Conservation (phyloP, 2,888 invertebrate genomes). For the Lasioglossum leucozonium region DNA sequence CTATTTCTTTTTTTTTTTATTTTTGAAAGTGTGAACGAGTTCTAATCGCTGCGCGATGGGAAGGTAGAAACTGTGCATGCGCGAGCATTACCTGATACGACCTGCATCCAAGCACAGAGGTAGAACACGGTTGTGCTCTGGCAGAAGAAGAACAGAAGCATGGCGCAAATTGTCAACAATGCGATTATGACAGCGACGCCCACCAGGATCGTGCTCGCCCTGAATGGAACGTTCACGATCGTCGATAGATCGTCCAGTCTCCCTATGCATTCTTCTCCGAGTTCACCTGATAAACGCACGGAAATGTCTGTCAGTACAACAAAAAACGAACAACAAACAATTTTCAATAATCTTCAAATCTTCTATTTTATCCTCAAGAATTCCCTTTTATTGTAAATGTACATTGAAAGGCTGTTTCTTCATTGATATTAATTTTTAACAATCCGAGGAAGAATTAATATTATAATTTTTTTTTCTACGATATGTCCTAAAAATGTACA, state of each 20-base stretch:
- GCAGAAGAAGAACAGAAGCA: slow-evolving; percentile 97
- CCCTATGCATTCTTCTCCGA: slow-evolving; percentile 93
- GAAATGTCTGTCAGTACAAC: background rate
- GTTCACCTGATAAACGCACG: slow-evolving; percentile 86
- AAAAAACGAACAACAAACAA: too few relatives aligned
- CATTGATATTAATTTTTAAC: too few relatives aligned
- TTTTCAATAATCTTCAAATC: background rate
- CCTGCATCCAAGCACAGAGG: slow-evolving; percentile 97
- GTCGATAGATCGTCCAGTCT: slow-evolving; percentile 92
- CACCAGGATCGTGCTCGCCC: slow-evolving; percentile 94
- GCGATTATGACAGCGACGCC: slow-evolving; percentile 94
- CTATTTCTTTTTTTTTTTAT: background rate
- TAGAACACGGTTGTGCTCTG: slow-evolving; percentile 96
- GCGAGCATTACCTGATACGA: slow-evolving; percentile 92
- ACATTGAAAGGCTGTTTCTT: too few relatives aligned
- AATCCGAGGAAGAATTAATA: too few relatives aligned
- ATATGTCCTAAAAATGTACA: too few relatives aligned
- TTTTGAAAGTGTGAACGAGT: background rate
- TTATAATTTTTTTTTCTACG: too few relatives aligned
- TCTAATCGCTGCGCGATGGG: background rate
- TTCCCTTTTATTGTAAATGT: too few relatives aligned
- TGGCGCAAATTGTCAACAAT: slow-evolving; percentile 93
- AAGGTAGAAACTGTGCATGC: background rate
- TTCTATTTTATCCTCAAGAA: too few relatives aligned
- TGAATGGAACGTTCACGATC: slow-evolving; percentile 94